phyloP scores from a whole-genome alignment of 2,797 vertebrate species.

The Siniperca obscura region DNA sequence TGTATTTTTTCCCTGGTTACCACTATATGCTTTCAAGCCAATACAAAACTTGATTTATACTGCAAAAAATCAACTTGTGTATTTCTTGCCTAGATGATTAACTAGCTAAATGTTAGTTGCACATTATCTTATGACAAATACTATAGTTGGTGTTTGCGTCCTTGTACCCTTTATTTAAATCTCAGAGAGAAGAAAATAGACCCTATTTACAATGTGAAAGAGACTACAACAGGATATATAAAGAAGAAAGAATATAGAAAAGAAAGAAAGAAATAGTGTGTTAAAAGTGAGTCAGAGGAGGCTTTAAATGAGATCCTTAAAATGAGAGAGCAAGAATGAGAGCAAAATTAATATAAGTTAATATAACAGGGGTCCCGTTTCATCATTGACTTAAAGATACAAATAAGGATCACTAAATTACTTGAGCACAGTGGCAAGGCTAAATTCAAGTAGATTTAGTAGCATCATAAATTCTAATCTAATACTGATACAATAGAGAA shows the following conservation, averaged over 20 bases:
- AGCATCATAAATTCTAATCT: neutral
- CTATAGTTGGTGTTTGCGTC: neutral
- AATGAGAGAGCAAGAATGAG: too few species aligned
- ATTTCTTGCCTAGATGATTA: neutral
- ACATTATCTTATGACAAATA: neutral
- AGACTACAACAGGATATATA: neutral
- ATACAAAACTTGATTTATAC: neutral
- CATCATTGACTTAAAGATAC: neutral
- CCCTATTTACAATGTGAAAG: neutral
- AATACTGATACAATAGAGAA: neutral
- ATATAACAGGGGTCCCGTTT: neutral
- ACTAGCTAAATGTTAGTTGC: neutral
- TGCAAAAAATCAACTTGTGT: neutral
- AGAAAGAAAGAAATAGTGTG: too few species aligned
- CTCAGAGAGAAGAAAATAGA: neutral
- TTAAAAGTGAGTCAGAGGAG: neutral
- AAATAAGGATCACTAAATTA: neutral
- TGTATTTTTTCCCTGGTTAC: neutral
- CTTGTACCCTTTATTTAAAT: neutral
- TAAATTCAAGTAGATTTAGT: neutral
- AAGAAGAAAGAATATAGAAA: neutral
- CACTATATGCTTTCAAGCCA: neutral
- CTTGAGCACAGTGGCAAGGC: neutral
- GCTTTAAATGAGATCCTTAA: slow-evolving; percentile 1
- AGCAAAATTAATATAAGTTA: neutral